phyloP scores from a whole-genome alignment of 2,797 vertebrate species.

The Nasua narica region DNA sequence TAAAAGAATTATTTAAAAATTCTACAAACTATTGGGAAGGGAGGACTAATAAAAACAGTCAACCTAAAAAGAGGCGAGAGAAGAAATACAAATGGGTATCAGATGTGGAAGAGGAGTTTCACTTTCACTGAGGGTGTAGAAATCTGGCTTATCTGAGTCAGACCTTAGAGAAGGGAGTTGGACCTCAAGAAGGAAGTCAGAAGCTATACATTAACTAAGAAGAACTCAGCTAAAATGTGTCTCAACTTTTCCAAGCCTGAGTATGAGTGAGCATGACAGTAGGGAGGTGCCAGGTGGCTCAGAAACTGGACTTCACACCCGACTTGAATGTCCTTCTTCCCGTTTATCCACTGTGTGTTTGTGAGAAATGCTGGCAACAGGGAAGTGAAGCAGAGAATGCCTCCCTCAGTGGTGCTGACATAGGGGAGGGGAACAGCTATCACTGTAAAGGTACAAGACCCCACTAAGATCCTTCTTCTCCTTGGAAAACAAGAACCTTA shows the following conservation, averaged over 20 bases:
- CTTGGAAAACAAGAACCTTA: not conserved
- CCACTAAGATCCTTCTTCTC: not conserved
- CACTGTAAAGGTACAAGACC: not conserved
- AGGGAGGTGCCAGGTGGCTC: fast-evolving
- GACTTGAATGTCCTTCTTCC: not conserved
- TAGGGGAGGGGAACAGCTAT: not conserved
- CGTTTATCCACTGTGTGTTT: not conserved
- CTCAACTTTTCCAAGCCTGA: not conserved
- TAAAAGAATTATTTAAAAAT: not conserved
- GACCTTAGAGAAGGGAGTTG: not conserved
- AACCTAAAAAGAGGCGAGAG: not conserved
- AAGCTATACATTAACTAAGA: not conserved
- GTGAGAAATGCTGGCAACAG: not conserved
- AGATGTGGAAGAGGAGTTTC: not conserved
- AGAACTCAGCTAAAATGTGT: not conserved
- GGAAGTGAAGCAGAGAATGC: not conserved
- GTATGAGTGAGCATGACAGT: not conserved
- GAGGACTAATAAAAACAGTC: not conserved
- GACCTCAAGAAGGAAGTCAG: not conserved
- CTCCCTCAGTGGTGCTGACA: not conserved
- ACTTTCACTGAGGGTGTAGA: not conserved
- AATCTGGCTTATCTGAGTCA: not conserved
- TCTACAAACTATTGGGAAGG: not conserved
- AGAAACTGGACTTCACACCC: not conserved
- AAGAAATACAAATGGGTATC: not conserved